A percentile compares a stretch with the other conserved stretches of the same genome.
These are phyloP conservation scores for Pachliopta kotzebuea DNA, from an alignment of 2,888 invertebrate species.

Conservation along the genomic window DNA sequence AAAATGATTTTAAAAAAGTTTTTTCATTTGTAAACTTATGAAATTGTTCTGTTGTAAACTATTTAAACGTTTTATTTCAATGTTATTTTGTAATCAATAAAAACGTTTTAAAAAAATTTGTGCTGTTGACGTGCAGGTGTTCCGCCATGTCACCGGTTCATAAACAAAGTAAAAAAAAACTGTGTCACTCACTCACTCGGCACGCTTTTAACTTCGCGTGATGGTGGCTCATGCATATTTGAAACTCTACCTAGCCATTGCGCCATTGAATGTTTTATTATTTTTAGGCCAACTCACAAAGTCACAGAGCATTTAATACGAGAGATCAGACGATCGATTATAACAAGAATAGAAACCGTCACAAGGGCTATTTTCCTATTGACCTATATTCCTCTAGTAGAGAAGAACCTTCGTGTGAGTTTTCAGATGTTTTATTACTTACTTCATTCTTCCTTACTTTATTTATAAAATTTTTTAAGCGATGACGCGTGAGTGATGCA, in stretches of 20 bases:
- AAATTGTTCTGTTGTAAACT: background rate
- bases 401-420: background rate
- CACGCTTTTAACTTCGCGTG: conserved; percentile 47
- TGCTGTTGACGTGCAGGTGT: conserved; percentile 18
- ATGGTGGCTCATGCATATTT: conserved; percentile 57
- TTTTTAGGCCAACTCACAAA: conserved; percentile 60
- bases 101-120: conserved; percentile 10
- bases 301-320: conserved; percentile 56
- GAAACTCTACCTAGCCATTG: conserved; percentile 36
- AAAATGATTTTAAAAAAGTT: background rate
- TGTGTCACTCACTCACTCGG: conserved; percentile 24
- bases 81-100: background rate
- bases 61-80: background rate
- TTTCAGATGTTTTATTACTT: too few relatives aligned
- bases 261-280: conserved; percentile 59
- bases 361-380: conserved; percentile 35
- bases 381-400: conserved; percentile 35
- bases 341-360: conserved; percentile 38
- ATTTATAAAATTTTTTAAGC: too few relatives aligned
- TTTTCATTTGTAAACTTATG: background rate
- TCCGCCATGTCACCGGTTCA: conserved; percentile 17
- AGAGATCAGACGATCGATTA: conserved; percentile 58
- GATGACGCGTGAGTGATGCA: too few relatives aligned
- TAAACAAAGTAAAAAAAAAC: conserved; percentile 14
- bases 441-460: too few relatives aligned